These are phyloP conservation scores for Formicarius rufipectus DNA, from an alignment of 2,113 vertebrate genomes.

Conservation along the genomic window DNA sequence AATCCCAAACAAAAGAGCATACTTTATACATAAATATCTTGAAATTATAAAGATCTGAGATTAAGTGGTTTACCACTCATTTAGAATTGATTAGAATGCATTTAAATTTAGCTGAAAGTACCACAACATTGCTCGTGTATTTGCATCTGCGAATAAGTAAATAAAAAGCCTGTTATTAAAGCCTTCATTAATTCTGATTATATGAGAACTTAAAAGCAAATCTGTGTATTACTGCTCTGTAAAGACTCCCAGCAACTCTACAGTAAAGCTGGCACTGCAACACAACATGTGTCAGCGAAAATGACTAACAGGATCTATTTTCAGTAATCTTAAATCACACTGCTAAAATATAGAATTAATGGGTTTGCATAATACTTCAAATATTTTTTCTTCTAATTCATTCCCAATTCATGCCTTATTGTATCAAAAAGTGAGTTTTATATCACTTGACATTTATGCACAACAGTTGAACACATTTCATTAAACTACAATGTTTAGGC, in stretches of 20 bases:
- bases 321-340: constrained; percentile 67
- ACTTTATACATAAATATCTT: constrained; percentile 63
- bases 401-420: constrained; percentile 41
- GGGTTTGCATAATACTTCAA: constrained; percentile 61
- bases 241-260: constrained; percentile 59
- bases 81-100: constrained; percentile 67
- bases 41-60: constrained; percentile 66
- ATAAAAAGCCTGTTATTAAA: constrained; percentile 72
- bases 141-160: constrained; percentile 68
- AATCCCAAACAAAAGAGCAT: constrained; percentile 58
- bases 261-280: constrained; percentile 59
- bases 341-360: constrained; percentile 70
- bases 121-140: constrained; percentile 58
- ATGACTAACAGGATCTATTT: constrained; percentile 67
- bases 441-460: constrained; percentile 62
- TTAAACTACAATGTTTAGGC: constrained; percentile 55
- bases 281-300: constrained; percentile 62
- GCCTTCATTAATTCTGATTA: constrained; percentile 71
- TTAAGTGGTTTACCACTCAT: constrained; percentile 67
- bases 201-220: constrained; percentile 70
- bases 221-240: constrained; percentile 61
- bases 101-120: constrained; percentile 68
- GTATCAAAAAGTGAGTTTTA: constrained; percentile 66
- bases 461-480: constrained; percentile 60
- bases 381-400: constrained; percentile 59